Evolutionary conservation across 2,797 vertebrate species (phyloP).

Genomic region (Sebastes trivittatus): DNA sequence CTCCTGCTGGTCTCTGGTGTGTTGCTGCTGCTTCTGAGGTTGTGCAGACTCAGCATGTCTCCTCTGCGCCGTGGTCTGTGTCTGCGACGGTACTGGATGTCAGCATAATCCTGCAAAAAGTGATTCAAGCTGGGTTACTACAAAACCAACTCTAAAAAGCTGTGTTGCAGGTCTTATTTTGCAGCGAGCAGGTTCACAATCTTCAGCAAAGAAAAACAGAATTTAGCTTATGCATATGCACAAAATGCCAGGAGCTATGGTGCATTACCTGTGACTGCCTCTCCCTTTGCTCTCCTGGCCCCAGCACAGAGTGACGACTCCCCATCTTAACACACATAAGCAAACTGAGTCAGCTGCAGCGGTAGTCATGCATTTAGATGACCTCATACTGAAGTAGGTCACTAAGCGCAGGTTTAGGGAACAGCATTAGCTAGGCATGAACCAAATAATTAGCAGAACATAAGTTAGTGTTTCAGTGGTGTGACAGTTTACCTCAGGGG

Average conservation of each 20-base stretch:
- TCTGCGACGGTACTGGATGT: slow-evolving; percentile 97
- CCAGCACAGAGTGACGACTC: slow-evolving; percentile 81
- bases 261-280: slow-evolving; percentile 81
- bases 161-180: not conserved
- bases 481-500: slow-evolving; percentile 89
- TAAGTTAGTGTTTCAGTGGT: slow-evolving; percentile 10
- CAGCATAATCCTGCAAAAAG: slow-evolving; percentile 93
- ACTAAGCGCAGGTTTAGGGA: slow-evolving; percentile 18
- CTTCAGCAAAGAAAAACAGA: not conserved
- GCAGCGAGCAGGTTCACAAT: not conserved
- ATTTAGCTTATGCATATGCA: slow-evolving; percentile 34
- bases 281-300: slow-evolving; percentile 80
- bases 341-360: slow-evolving; percentile 59
- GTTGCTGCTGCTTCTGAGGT: slow-evolving; percentile 88
- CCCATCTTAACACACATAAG: slow-evolving; percentile 83
- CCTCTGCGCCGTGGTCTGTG: slow-evolving; percentile 93
- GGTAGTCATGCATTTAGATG: slow-evolving; percentile 22
- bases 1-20: slow-evolving; percentile 90
- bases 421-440: slow-evolving; percentile 1
- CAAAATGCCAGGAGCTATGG: not conserved
- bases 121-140: slow-evolving; percentile 3
- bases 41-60: slow-evolving; percentile 89
- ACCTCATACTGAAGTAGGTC: slow-evolving; percentile 22
- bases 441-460: slow-evolving; percentile 5
- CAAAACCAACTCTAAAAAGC: not conserved